Percentiles rank a stretch among this genome's conserved stretches.
These are phyloP conservation scores for Cyclophora albipunctata DNA, from an alignment of 2,888 invertebrate genomes.

Conservation along the genomic window DNA sequence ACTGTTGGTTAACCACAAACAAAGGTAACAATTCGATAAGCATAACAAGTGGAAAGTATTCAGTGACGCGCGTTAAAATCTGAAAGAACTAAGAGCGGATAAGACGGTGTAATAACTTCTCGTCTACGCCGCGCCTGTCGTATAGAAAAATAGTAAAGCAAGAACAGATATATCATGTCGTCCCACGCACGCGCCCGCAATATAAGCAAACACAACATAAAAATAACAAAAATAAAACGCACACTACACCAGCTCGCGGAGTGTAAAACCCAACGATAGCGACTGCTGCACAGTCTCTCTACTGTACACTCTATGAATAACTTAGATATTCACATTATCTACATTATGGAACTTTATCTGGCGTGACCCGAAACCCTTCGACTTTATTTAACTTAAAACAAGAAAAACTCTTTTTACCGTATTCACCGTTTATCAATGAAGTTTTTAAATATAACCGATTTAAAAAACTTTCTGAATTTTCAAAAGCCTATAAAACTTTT, in stretches of 20 bases:
- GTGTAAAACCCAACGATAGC: constrained; percentile 74
- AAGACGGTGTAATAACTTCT: constrained; percentile 51
- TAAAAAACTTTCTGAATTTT: constrained; percentile 10
- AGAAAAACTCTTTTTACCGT: constrained; percentile 27
- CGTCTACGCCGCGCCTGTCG: constrained; percentile 60
- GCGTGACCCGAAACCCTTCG: constrained; percentile 52
- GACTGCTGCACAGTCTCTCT: constrained; percentile 37
- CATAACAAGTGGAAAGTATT: constrained; percentile 28
- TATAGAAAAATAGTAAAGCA: constrained; percentile 54
- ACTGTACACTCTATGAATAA: constrained; percentile 63
- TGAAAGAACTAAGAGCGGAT: constrained; percentile 26
- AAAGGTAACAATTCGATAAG: constrained; percentile 17
- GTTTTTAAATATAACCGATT: constrained; percentile 18
- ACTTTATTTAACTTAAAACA: constrained; percentile 41
- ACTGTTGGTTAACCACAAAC: constrained; percentile 3
- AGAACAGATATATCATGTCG: constrained; percentile 67
- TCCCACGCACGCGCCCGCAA: constrained; percentile 64
- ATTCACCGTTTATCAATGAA: constrained; percentile 52
- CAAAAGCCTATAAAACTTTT: constrained; percentile 9
- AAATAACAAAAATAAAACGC: constrained; percentile 40
- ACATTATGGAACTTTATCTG: constrained; percentile 72
- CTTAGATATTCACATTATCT: constrained; percentile 75
- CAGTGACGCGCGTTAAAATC: constrained; percentile 40
- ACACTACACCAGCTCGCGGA: constrained; percentile 56
- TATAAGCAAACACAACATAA: constrained; percentile 61